Conservation (phyloP, 2,113 vertebrate genomes). For the Apteryx mantelli region DNA sequence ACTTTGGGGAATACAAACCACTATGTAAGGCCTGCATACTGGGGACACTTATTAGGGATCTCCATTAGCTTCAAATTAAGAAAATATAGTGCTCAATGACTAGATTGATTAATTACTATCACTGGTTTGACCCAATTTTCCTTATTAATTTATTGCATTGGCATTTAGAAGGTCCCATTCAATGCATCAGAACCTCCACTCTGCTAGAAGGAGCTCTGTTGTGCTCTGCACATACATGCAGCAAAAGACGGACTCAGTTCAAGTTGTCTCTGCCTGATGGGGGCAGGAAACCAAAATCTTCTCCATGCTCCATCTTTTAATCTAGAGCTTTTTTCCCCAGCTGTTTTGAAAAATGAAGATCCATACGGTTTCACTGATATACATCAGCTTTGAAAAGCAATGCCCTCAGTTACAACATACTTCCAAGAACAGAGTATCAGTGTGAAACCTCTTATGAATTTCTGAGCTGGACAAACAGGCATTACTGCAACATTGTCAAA, state of each 20-base stretch:
- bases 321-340: neutral
- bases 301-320: neutral
- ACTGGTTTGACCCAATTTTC: neutral
- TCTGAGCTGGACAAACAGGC: neutral
- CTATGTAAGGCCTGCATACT: neutral
- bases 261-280: neutral
- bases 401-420: rapidly evolving
- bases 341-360: neutral
- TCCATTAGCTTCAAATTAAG: neutral
- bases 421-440: neutral
- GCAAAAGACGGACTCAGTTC: neutral
- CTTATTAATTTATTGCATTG: neutral
- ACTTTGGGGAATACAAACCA: neutral
- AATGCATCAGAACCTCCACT: neutral
- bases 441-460: neutral
- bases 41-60: neutral
- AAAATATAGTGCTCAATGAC: neutral
- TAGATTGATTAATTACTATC: neutral
- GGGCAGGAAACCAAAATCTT: neutral
- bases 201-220: neutral
- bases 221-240: neutral
- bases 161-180: neutral
- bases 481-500: neutral
- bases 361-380: neutral
- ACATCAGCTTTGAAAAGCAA: neutral